Base-by-base conservation (phyloP, 2,797 vertebrate genomes). In the Tadarida brasiliensis region DNA sequence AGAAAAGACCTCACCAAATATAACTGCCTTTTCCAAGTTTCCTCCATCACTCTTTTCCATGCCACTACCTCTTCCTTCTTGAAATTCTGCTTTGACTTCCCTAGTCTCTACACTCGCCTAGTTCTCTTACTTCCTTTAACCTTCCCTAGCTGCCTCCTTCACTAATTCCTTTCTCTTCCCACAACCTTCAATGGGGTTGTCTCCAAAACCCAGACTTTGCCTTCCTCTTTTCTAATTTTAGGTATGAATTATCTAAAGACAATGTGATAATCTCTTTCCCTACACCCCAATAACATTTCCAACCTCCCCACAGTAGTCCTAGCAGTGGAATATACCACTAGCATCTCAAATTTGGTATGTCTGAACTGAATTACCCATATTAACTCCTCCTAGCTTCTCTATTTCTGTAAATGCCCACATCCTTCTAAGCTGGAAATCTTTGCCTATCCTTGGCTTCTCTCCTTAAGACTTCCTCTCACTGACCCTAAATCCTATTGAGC, bases 11-110 rank as follows among this genome's bases (percentile, higher is more conserved):
- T 78, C 35, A 26, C 59, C 10, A 56, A 91, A 59, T 47, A 74
- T 19, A 80, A 28, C 33, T 65, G 51, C 54, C 28, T 54, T 89
- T 95, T 89, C 65, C 47, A 84, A 39, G 28, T 86, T 84, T 87
- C 39, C 65, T 68, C 35, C 70, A 20, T 76, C 28, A 67, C 39
- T 65, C 12, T 30, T 83, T 71, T 67, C 47, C 73, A 20, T 0
- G 1, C 26, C 39, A 51, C n/a, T 39, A 82, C 24, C 56, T 94
- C 51, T 87, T 90, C 11, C 30, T 82, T 61, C 56, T 83, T 95
- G 16, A 95, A 92, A 87, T 90, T 92, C 82, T 56, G 39, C 28
- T 92, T 88, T 77, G 39, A 59, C 57, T 83, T 90, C 33, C 49
- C 78, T 56, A 49, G 51, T 90, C 20, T 82, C 19, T 33, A 54